Evolutionary conservation across 2,797 vertebrate genomes (phyloP).

Genomic region (Tokudaia tokunoshimensis): DNA sequence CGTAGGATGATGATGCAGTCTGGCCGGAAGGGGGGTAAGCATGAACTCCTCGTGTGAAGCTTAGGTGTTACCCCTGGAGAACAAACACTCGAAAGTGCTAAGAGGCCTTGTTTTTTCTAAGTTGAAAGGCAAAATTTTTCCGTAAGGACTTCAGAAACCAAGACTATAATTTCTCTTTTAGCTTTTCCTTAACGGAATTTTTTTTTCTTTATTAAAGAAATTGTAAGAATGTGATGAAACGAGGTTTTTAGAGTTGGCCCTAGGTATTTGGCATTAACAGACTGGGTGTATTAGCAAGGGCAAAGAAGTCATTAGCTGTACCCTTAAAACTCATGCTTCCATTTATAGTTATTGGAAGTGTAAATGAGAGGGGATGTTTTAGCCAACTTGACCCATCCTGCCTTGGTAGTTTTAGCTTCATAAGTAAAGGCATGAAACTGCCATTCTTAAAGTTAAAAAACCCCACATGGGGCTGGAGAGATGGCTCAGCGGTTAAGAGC

Average conservation of each 20-base stretch:
- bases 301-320: not conserved
- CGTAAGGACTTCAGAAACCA: not conserved
- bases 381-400: not conserved
- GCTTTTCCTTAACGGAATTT: not conserved
- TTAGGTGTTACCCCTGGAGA: not conserved
- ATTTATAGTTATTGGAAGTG: not conserved
- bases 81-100: not conserved
- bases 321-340: not conserved
- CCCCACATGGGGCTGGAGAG: too few species aligned
- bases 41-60: not conserved
- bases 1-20: conserved; percentile 99
- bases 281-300: not conserved
- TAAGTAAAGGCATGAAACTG: conserved; percentile 9
- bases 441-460: conserved; percentile 26
- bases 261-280: not conserved
- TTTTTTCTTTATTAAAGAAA: not conserved
- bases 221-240: not conserved
- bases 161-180: not conserved
- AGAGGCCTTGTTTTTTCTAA: not conserved
- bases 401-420: not conserved
- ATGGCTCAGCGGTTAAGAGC: too few species aligned
- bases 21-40: conserved; percentile 97
- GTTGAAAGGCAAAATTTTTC: not conserved
- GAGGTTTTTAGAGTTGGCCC: not conserved
- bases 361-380: not conserved